phyloP scores from a whole-genome alignment of 2,888 invertebrate genomes.

The Ennomos fuscantarius region DNA sequence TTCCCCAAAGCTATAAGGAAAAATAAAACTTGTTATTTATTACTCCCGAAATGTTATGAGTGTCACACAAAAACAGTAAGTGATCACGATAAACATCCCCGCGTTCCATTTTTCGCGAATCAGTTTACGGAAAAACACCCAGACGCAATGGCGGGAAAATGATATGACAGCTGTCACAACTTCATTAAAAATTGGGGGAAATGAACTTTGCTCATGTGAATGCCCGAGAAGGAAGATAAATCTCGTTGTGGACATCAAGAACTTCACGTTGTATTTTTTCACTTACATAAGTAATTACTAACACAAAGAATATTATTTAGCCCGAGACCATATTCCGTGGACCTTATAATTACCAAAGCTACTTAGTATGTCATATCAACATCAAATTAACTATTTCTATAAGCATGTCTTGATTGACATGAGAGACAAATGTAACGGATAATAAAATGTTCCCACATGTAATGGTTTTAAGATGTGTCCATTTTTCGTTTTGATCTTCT shows the following conservation, averaged over 20 bases:
- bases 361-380: too few species aligned
- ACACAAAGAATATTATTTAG: too few species aligned
- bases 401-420: too few species aligned
- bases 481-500: too few species aligned
- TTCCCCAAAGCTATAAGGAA: conserved; percentile 34
- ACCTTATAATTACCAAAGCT: too few species aligned
- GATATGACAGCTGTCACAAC: conserved; percentile 51
- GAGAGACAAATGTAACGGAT: too few species aligned
- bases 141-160: conserved; percentile 39
- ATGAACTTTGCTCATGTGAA: conserved; percentile 34
- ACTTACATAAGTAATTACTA: too few species aligned
- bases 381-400: too few species aligned
- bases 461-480: too few species aligned
- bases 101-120: conserved; percentile 39
- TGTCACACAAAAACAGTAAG: conserved; percentile 35
- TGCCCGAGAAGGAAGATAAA: conserved; percentile 25
- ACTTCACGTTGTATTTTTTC: neutral
- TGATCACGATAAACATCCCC: conserved; percentile 47
- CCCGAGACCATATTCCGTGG: too few species aligned
- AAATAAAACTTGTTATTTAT: conserved; percentile 35
- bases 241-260: conserved; percentile 19
- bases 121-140: conserved; percentile 44
- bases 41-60: conserved; percentile 39
- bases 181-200: conserved; percentile 42
- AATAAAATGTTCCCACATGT: too few species aligned